phyloP scores from a whole-genome alignment of 2,888 invertebrate genomes.

The Linnaemya vulpina region DNA sequence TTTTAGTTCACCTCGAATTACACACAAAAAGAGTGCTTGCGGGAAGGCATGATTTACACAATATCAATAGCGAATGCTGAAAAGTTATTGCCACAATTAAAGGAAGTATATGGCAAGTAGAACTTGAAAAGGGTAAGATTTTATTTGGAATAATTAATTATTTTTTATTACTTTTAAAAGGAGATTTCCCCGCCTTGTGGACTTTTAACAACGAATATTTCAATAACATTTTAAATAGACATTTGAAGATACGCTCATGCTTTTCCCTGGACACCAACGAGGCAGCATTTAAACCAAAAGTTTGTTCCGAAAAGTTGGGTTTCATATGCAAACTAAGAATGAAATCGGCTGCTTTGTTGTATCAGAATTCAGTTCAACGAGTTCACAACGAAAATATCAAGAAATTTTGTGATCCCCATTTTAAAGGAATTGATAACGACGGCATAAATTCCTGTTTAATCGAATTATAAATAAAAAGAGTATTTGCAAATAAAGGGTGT shows the following conservation, averaged over 20 bases:
- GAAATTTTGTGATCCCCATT: slow-evolving; percentile 47
- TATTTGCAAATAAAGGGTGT: too few species aligned
- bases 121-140: too few species aligned
- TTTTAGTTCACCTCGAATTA: slow-evolving; percentile 20
- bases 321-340: slow-evolving; percentile 37
- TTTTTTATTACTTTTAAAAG: slow-evolving; percentile 8
- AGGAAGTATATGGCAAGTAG: slow-evolving; percentile 23
- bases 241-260: slow-evolving; percentile 1
- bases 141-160: neutral
- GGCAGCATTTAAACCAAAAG: neutral
- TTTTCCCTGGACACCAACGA: neutral
- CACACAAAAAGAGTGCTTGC: slow-evolving; percentile 11
- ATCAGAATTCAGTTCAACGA: neutral
- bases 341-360: neutral
- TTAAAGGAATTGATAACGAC: neutral
- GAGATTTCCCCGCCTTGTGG: slow-evolving; percentile 25
- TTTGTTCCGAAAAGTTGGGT: slow-evolving; percentile 23
- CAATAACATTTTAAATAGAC: neutral
- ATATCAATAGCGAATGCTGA: slow-evolving; percentile 1
- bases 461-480: neutral
- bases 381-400: neutral
- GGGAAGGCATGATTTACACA: neutral
- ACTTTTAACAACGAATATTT: slow-evolving; percentile 21
- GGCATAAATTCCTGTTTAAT: slow-evolving; percentile 18
- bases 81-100: slow-evolving; percentile 7